A percentile compares a stretch with the other conserved stretches of the same genome.
Conservation (phyloP, 2,888 invertebrate genomes). For the Cepaea hortensis region DNA sequence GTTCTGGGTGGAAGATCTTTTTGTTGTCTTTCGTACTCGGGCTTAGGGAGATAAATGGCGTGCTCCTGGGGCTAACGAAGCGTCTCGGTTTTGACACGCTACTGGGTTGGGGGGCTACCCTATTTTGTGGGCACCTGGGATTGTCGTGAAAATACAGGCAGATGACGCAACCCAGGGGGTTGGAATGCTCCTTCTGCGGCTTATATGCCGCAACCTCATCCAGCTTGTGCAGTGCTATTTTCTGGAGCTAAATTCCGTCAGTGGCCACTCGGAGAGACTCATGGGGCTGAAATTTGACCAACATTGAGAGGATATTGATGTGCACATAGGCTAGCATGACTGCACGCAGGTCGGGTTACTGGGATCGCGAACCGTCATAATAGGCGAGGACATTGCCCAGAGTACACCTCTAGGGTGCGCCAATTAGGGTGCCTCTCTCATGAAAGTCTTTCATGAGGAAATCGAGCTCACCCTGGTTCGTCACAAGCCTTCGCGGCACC, state of each 20-base stretch:
- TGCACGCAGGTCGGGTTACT: background rate
- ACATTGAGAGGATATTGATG: constrained; percentile 5
- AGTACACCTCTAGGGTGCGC: background rate
- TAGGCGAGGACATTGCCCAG: background rate
- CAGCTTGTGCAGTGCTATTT: constrained; percentile 9
- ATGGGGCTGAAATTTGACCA: background rate
- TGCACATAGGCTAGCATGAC: background rate
- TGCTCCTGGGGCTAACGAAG: constrained; percentile 8
- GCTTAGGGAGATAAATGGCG: constrained; percentile 9
- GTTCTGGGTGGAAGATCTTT: background rate
- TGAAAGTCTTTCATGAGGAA: background rate
- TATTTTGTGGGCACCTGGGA: too few species aligned
- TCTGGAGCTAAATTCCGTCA: constrained; percentile 7
- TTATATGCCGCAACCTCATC: constrained; percentile 4
- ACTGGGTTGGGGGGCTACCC: constrained; percentile 23
- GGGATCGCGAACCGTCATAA: constrained; percentile 3
- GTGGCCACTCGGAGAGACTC: constrained; percentile 9
- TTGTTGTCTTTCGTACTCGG: background rate
- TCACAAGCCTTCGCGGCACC: background rate
- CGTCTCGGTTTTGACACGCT: constrained; percentile 22
- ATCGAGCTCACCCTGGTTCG: background rate
- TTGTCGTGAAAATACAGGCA: too few species aligned
- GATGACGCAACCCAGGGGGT: too few species aligned
- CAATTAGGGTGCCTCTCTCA: background rate
- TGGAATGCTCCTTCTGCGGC: background rate